Evolutionary conservation across 2,888 invertebrate species (phyloP).

Genomic region (Metellina segmentata): DNA sequence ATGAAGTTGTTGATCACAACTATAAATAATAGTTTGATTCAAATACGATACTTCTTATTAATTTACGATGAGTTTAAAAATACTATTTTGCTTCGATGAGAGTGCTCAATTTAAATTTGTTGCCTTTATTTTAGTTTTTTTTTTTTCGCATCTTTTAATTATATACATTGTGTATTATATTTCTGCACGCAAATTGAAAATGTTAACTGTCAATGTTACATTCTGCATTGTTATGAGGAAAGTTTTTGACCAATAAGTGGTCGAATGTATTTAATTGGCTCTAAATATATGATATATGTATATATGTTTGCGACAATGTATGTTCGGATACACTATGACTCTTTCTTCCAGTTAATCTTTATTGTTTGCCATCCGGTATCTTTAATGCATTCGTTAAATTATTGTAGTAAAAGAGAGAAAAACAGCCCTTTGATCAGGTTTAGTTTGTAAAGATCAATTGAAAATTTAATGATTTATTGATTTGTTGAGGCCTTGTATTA

Average conservation of each 20-base stretch:
- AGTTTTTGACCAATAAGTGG: slow-evolving; percentile 50
- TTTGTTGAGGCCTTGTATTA: slow-evolving; percentile 36
- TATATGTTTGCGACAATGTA: slow-evolving; percentile 65
- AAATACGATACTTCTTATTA: neutral
- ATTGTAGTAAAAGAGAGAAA: slow-evolving; percentile 46
- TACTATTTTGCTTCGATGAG: neutral
- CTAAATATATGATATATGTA: slow-evolving; percentile 67
- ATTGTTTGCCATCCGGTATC: slow-evolving; percentile 59
- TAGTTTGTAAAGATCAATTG: slow-evolving; percentile 38
- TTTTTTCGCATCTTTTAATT: neutral
- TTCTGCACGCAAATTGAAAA: slow-evolving; percentile 49
- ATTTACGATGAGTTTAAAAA: neutral
- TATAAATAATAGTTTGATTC: too few species aligned
- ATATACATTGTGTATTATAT: slow-evolving; percentile 25
- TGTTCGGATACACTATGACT: slow-evolving; percentile 51
- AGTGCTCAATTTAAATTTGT: slow-evolving; percentile 47
- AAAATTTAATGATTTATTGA: slow-evolving; percentile 19
- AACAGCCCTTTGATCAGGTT: slow-evolving; percentile 74
- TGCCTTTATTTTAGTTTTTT: slow-evolving; percentile 34
- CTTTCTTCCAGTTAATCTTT: slow-evolving; percentile 43
- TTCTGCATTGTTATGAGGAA: slow-evolving; percentile 72
- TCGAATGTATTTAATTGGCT: slow-evolving; percentile 47
- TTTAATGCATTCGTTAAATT: slow-evolving; percentile 67
- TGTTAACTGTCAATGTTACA: slow-evolving; percentile 68
- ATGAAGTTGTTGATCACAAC: too few species aligned